Percentiles rank a stretch among this genome's conserved stretches.
Conservation (phyloP, 2,113 vertebrate species). For the Chrysochloris asiatica region DNA sequence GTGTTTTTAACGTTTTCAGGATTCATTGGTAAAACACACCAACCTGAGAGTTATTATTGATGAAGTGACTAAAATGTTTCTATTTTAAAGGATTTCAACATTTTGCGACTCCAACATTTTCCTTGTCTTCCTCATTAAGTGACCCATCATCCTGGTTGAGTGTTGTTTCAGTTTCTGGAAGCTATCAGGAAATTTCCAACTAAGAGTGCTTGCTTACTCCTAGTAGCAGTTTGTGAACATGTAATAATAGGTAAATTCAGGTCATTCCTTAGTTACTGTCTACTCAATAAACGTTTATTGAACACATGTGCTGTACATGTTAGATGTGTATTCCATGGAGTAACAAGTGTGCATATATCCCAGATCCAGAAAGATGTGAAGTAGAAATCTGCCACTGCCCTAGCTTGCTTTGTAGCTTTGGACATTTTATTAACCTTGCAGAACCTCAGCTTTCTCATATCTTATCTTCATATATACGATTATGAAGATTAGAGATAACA, state of each 20-base stretch:
- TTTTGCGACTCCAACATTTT: background rate
- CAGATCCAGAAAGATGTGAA: background rate
- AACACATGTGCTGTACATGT: background rate
- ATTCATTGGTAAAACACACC: background rate
- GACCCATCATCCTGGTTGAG: background rate
- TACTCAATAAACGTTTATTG: background rate
- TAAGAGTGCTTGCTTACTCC: background rate
- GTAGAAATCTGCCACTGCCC: background rate
- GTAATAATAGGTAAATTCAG: background rate
- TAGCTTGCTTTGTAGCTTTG: background rate
- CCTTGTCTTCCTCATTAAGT: background rate
- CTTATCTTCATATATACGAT: background rate
- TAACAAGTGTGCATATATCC: background rate
- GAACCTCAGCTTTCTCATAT: background rate
- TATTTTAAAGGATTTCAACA: background rate
- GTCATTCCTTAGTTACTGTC: background rate
- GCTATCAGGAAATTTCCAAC: background rate
- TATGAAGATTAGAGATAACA: background rate
- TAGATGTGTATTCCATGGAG: background rate
- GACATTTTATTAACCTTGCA: background rate
- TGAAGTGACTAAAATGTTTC: background rate
- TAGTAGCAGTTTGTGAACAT: background rate
- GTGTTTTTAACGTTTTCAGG: slow-evolving; percentile 26
- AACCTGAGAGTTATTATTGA: background rate
- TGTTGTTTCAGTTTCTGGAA: background rate